Conservation (phyloP, 2,797 vertebrate species). For the Alfaro cultratus region DNA sequence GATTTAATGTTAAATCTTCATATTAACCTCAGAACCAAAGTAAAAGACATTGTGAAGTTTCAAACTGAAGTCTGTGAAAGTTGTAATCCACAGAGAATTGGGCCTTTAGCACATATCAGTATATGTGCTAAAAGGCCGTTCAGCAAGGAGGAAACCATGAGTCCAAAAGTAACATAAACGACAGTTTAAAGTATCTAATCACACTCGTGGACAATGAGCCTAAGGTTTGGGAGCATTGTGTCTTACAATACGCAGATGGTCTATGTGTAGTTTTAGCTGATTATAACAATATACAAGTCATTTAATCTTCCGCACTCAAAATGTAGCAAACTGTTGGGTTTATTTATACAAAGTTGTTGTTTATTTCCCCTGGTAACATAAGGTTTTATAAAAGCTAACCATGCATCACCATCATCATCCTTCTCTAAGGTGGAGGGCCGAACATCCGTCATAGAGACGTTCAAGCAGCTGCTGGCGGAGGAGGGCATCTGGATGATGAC, state of each 20-base stretch:
- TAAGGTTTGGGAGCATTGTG: no score
- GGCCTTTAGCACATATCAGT: no score
- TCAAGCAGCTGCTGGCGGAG: slow-evolving; percentile 91
- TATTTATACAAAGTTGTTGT: background rate
- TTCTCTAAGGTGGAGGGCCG: slow-evolving; percentile 89
- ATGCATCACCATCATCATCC: background rate
- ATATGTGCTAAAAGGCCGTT: background rate
- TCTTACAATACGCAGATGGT: background rate
- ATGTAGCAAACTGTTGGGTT: background rate
- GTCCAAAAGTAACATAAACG: no score
- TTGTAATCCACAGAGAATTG: background rate
- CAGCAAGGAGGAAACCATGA: no score
- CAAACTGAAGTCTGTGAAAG: background rate
- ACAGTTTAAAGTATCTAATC: background rate
- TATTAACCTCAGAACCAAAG: background rate
- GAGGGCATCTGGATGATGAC: slow-evolving; percentile 91
- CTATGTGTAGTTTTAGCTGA: background rate
- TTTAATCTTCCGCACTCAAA: background rate
- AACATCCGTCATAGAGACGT: slow-evolving; percentile 90
- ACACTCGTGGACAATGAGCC: background rate
- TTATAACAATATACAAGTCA: background rate
- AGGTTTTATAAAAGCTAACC: background rate
- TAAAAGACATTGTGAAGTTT: background rate
- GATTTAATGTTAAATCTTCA: background rate
- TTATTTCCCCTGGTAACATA: background rate